These are phyloP conservation scores for Cantharis lateralis DNA, from an alignment of 2,888 invertebrate genomes.

Conservation along the genomic window DNA sequence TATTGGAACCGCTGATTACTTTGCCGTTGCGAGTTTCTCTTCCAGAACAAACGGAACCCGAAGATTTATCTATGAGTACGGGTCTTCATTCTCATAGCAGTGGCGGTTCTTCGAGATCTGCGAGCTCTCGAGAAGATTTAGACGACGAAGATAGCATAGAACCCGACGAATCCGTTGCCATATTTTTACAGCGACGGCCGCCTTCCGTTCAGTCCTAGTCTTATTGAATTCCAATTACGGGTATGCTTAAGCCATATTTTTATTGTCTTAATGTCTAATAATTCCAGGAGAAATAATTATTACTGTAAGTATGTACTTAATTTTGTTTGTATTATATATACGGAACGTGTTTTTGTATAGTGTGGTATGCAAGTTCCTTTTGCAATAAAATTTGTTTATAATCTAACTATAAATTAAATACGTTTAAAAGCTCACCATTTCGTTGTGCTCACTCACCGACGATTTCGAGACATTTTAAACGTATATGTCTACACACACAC, in stretches of 20 bases:
- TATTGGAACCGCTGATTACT: constrained; percentile 54
- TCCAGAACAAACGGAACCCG: constrained; percentile 90
- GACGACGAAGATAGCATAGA: constrained; percentile 59
- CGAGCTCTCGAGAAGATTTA: constrained; percentile 53
- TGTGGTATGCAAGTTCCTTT: constrained; percentile 57
- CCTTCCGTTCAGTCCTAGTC: constrained; percentile 47
- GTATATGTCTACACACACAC: not conserved
- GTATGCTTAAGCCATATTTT: constrained; percentile 39
- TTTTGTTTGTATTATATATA: constrained; percentile 39
- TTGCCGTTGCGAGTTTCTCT: constrained; percentile 52
- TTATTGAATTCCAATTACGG: constrained; percentile 36
- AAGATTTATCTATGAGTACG: constrained; percentile 80
- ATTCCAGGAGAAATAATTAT: constrained; percentile 42
- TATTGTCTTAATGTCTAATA: constrained; percentile 19
- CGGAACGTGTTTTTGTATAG: constrained; percentile 42
- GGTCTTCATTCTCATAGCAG: constrained; percentile 59
- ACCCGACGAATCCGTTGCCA: constrained; percentile 60
- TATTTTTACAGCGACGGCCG: constrained; percentile 56
- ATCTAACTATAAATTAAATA: not conserved
- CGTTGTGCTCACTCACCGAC: too few relatives aligned
- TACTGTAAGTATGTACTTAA: constrained; percentile 35
- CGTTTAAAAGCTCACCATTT: not conserved
- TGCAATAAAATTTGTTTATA: constrained; percentile 27
- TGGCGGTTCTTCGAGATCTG: constrained; percentile 56
- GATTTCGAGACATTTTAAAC: not conserved